A percentile compares a stretch with the other conserved stretches of the same genome.
phyloP scores from a whole-genome alignment of 2,797 vertebrate species.

The Platyrinchus mystaceus region DNA sequence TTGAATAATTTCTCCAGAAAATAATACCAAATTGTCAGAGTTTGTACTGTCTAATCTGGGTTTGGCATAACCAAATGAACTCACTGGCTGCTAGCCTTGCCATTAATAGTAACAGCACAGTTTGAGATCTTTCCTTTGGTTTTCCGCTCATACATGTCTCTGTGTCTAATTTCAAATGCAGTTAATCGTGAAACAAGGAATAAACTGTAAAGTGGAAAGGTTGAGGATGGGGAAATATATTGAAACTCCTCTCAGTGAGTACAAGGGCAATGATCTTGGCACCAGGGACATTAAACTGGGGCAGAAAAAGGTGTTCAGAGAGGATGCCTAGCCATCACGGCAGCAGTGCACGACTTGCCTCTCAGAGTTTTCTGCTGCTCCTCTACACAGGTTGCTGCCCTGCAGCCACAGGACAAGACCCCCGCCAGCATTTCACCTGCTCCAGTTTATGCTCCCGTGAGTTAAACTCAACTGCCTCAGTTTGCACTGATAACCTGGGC shows the following conservation, averaged over 20 bases:
- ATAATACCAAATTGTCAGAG: neutral
- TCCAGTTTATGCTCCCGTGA: rapidly evolving
- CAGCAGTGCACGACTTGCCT: rapidly evolving
- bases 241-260: neutral
- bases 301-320: neutral
- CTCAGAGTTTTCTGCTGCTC: neutral
- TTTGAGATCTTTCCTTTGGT: neutral
- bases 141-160: neutral
- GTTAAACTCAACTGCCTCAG: neutral
- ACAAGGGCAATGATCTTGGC: neutral
- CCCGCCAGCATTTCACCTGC: neutral
- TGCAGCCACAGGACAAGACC: neutral
- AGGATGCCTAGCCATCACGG: neutral
- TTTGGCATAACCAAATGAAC: neutral
- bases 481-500: neutral
- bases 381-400: rapidly evolving
- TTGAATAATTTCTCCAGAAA: constrained; percentile 1
- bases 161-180: neutral
- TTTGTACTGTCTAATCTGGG: neutral
- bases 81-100: neutral
- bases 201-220: neutral
- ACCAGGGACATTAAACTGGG: neutral
- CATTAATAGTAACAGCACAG: neutral
- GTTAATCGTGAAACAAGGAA: neutral
- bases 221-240: neutral